Percentiles rank a stretch among this genome's conserved stretches.
phyloP scores from a whole-genome alignment of 2,113 vertebrate genomes.

The Strix uralensis region DNA sequence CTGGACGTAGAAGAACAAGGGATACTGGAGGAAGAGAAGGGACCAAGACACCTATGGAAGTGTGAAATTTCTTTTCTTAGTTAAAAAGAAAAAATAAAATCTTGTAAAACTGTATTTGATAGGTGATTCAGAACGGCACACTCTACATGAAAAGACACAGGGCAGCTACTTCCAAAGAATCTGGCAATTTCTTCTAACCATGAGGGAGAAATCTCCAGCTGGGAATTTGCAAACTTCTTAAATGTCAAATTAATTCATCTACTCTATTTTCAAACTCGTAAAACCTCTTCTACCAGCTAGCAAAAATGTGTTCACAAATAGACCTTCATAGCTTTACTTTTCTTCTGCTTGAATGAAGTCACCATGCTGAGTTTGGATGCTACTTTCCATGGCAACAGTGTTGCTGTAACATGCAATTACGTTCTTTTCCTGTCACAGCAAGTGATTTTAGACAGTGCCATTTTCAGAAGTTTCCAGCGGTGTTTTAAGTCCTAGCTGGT shows the following conservation, averaged over 20 bases:
- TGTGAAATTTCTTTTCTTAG: neutral
- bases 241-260: neutral
- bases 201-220: neutral
- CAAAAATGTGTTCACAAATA: neutral
- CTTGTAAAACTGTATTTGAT: neutral
- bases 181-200: neutral
- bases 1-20: accelerated
- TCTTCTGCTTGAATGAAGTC: constrained; percentile 36
- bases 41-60: neutral
- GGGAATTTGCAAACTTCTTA: neutral
- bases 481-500: neutral
- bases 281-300: constrained; percentile 12
- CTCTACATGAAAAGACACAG: neutral
- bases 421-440: neutral
- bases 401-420: neutral
- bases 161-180: neutral
- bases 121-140: neutral
- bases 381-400: constrained; percentile 42
- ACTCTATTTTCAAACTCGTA: neutral
- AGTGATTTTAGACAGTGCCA: neutral
- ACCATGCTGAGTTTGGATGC: constrained; percentile 34
- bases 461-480: constrained; percentile 25
- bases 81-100: neutral
- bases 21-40: neutral
- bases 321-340: neutral